Conservation (phyloP, 2,797 vertebrate species). For the Delichon dasypus region DNA sequence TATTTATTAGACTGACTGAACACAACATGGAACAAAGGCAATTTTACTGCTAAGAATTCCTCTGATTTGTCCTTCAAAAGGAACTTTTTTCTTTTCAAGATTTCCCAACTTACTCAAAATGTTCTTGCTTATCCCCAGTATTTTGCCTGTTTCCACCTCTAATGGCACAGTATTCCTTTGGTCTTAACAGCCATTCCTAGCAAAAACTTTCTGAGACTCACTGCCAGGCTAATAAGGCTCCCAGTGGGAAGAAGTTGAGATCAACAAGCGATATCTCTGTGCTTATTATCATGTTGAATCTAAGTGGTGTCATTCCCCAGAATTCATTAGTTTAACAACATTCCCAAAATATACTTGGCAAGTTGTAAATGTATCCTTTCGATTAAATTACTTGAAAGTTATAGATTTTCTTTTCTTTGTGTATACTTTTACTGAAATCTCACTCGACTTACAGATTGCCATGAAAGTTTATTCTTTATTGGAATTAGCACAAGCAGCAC, state of each 20-base stretch:
- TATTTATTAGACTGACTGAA: neutral
- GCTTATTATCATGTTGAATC: constrained; percentile 60
- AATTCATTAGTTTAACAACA: constrained; percentile 69
- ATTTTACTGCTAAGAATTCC: neutral
- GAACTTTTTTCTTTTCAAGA: constrained; percentile 5
- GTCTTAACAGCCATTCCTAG: constrained; percentile 44
- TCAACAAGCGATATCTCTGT: constrained; percentile 58
- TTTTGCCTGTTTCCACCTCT: constrained; percentile 32
- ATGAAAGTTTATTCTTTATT: constrained; percentile 48
- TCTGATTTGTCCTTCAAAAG: constrained; percentile 33
- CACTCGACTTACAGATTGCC: neutral
- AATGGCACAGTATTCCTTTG: constrained; percentile 22
- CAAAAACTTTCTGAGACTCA: constrained; percentile 51
- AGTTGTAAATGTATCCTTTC: constrained; percentile 37
- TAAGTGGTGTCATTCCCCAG: constrained; percentile 56
- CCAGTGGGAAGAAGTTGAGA: constrained; percentile 59
- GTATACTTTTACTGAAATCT: constrained; percentile 47
- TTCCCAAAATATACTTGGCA: constrained; percentile 58
- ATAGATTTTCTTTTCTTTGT: constrained; percentile 42
- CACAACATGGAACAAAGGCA: constrained; percentile 15
- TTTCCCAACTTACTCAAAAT: constrained; percentile 5
- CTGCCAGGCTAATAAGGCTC: constrained; percentile 58
- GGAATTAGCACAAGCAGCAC: constrained; percentile 46
- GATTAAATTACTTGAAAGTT: constrained; percentile 46
- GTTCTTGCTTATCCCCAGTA: constrained; percentile 20